A percentile compares a stretch with the other conserved stretches of the same genome.
phyloP scores from a whole-genome alignment of 2,113 vertebrate genomes.

The Onychostruthus taczanowskii region DNA sequence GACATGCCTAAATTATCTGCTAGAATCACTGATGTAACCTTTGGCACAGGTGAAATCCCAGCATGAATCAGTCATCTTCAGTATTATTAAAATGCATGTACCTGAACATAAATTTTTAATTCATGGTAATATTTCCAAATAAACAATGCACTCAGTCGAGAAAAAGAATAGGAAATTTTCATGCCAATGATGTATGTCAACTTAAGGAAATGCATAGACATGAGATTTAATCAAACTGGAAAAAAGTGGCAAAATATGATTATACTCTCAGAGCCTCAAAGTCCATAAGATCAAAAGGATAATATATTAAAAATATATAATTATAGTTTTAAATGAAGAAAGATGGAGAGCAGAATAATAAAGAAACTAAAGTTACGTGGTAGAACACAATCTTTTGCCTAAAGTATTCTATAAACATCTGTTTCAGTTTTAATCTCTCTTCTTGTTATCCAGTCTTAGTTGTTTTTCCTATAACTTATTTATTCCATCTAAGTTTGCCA shows the following conservation, averaged over 20 bases:
- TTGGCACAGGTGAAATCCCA: background rate
- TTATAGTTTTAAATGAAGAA: background rate
- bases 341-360: background rate
- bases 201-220: constrained; percentile 38
- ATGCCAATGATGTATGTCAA: constrained; percentile 14
- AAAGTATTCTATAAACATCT: background rate
- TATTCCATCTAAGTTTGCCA: background rate
- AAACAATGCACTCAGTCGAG: background rate
- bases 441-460: background rate
- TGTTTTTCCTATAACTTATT: background rate
- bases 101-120: background rate
- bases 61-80: background rate
- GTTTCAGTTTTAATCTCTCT: background rate
- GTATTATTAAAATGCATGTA: background rate
- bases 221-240: constrained; percentile 46
- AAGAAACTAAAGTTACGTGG: background rate
- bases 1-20: background rate
- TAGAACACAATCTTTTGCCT: background rate
- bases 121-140: constrained; percentile 4
- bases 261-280: background rate
- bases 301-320: background rate
- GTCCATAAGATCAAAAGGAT: background rate
- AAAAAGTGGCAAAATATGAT: constrained; percentile 6
- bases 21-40: background rate
- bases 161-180: constrained; percentile 6